Evolutionary conservation across 2,888 invertebrate genomes (phyloP).

Genomic region (Cremastinae sp.): DNA sequence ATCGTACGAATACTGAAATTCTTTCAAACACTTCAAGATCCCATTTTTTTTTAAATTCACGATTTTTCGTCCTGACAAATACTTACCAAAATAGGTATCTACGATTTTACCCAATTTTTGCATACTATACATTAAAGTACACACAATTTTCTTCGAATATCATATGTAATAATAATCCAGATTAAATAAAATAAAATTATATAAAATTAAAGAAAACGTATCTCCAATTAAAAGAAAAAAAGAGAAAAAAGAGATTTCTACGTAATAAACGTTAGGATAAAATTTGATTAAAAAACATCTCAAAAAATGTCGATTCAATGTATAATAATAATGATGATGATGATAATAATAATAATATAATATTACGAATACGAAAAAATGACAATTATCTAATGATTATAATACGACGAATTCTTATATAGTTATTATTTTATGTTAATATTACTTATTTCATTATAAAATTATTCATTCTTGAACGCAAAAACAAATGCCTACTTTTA

Average conservation of each 20-base stretch:
- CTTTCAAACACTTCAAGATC: no score
- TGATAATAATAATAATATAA: conserved; percentile 15
- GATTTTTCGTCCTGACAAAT: not conserved
- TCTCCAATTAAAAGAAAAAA: not conserved
- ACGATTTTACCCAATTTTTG: no score
- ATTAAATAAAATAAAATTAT: no score
- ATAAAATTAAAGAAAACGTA: no score
- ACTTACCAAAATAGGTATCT: not conserved
- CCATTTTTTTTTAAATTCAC: not conserved
- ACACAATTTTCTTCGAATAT: no score
- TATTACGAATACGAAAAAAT: conserved; percentile 53
- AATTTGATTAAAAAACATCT: conserved; percentile 49
- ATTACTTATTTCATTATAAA: conserved; percentile 40
- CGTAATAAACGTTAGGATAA: conserved; percentile 42
- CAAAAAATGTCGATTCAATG: no score
- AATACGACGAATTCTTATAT: conserved; percentile 49
- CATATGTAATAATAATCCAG: no score
- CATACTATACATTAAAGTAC: no score
- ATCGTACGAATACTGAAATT: no score
- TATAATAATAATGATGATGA: conserved; percentile 46
- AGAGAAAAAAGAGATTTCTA: conserved; percentile 46
- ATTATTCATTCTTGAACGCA: conserved; percentile 53
- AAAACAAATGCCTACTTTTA: conserved; percentile 54
- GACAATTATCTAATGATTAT: conserved; percentile 59
- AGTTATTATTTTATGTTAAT: conserved; percentile 30